phyloP scores from a whole-genome alignment of 2,113 vertebrate species.

The Entomyzon cyanotis region DNA sequence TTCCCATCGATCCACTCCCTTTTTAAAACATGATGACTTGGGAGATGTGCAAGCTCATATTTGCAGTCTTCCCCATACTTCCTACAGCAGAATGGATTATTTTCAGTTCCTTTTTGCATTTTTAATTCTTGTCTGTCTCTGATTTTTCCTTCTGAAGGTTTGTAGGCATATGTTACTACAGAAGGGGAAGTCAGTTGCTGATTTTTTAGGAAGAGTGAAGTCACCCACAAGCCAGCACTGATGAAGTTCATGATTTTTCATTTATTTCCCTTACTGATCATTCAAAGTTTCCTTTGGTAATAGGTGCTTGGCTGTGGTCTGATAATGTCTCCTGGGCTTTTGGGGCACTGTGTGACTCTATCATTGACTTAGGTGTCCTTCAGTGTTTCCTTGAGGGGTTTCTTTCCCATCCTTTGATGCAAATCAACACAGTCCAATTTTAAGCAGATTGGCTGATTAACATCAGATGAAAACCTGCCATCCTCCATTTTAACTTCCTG shows the following conservation, averaged over 20 bases:
- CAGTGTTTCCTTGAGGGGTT: background rate
- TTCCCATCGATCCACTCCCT: background rate
- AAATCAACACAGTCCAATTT: background rate
- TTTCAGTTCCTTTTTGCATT: constrained; percentile 21
- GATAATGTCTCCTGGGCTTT: background rate
- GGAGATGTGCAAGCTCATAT: background rate
- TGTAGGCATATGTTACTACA: background rate
- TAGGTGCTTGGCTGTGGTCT: background rate
- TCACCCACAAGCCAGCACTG: background rate
- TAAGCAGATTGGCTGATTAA: background rate
- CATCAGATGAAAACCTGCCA: background rate
- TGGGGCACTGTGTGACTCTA: background rate
- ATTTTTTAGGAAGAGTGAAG: background rate
- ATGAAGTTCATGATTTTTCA: background rate
- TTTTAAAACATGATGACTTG: background rate
- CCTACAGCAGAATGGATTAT: background rate
- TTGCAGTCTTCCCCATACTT: background rate
- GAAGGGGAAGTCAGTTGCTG: background rate
- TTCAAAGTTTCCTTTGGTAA: background rate
- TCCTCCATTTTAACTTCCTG: background rate
- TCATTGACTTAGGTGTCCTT: background rate
- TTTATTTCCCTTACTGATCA: background rate
- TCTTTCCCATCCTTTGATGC: background rate
- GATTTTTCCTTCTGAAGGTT: background rate
- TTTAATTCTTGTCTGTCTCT: background rate